phyloP scores from a whole-genome alignment of 92 coral and sea anemone species.

The Metridium senile region DNA sequence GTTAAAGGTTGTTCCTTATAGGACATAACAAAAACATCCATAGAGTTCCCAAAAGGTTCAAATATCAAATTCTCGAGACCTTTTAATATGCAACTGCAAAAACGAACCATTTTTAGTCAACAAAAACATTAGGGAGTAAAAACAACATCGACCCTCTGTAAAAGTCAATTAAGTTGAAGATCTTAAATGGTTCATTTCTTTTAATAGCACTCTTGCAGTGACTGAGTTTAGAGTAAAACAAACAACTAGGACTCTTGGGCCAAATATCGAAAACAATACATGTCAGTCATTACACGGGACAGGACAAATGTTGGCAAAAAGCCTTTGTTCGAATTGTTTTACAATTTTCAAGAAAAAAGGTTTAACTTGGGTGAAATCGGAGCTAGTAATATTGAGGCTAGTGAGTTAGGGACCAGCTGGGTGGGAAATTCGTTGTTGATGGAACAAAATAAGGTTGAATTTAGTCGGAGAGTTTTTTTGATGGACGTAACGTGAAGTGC shows the following conservation, averaged over 20 bases:
- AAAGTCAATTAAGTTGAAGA: constrained; percentile 23
- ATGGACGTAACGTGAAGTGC: constrained; percentile 19
- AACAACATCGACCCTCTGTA: constrained; percentile 23
- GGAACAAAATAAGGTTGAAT: neutral
- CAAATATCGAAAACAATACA: constrained; percentile 33
- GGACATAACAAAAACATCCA: constrained; percentile 14
- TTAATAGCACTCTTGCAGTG: constrained; percentile 14
- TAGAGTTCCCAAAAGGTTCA: neutral
- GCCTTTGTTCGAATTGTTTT: constrained; percentile 10
- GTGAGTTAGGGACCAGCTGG: too few species aligned
- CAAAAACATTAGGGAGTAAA: constrained; percentile 12
- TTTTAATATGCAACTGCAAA: neutral
- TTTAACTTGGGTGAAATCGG: neutral
- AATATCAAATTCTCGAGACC: neutral
- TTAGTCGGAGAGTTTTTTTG: constrained; percentile 21
- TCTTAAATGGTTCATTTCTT: constrained; percentile 18
- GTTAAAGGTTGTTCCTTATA: neutral
- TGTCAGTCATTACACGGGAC: constrained; percentile 33
- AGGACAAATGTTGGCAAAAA: constrained; percentile 26
- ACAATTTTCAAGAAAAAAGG: neutral
- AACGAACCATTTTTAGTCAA: constrained; percentile 4
- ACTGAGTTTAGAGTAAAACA: constrained; percentile 10
- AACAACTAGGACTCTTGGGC: constrained; percentile 24
- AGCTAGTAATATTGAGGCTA: too few species aligned
- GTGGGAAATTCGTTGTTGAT: neutral